Evolutionary conservation across 2,113 vertebrate genomes (phyloP).

Genomic region (Tyto alba): DNA sequence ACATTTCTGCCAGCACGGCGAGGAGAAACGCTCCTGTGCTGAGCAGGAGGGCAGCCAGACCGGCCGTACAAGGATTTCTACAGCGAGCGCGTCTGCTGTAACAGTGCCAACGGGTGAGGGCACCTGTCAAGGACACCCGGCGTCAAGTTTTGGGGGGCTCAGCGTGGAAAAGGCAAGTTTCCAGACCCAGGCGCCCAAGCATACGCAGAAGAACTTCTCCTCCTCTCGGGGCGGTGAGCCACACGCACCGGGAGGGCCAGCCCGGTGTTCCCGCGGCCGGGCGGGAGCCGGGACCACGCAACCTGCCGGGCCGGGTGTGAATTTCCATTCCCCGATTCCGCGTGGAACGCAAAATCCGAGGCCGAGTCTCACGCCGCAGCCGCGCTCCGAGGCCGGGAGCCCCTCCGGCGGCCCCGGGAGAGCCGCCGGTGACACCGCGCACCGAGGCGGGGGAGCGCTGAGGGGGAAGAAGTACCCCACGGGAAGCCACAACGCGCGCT

Average conservation of each 20-base stretch:
- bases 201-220: accelerated
- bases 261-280: accelerated
- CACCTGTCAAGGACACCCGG: too few relatives aligned
- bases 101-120: background rate
- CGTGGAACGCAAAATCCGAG: background rate
- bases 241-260: accelerated
- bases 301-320: accelerated
- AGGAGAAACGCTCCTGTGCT: background rate
- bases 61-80: accelerated
- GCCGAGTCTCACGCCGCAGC: background rate
- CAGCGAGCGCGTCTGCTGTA: accelerated
- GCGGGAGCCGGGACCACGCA: accelerated
- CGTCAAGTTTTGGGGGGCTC: too few relatives aligned
- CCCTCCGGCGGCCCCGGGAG: background rate
- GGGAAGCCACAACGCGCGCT: background rate
- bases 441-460: too few relatives aligned
- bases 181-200: too few relatives aligned
- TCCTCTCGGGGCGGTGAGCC: background rate
- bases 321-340: accelerated
- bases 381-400: accelerated
- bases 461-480: too few relatives aligned
- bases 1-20: accelerated
- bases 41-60: accelerated
- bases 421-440: background rate
- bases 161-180: accelerated